phyloP scores from a whole-genome alignment of 2,113 vertebrate genomes.

The Lucifuga dentata region DNA sequence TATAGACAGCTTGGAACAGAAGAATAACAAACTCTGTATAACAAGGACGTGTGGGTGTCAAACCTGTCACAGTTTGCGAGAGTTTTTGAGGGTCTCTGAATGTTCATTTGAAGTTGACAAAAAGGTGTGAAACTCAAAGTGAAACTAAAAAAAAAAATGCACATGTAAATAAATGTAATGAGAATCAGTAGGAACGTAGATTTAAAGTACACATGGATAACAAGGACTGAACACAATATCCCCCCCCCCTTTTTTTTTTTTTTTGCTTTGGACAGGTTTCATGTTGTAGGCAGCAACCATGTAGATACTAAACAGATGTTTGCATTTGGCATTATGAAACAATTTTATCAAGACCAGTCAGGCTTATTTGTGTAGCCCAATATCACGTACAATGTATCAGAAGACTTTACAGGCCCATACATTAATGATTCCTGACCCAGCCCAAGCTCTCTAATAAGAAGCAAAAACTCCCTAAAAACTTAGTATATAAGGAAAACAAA shows the following conservation, averaged over 20 bases:
- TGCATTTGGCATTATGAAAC: slow-evolving; percentile 29
- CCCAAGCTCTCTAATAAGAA: no score
- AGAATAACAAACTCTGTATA: no score
- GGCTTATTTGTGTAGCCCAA: no score
- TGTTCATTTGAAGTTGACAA: not conserved
- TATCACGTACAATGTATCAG: no score
- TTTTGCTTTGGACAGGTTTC: slow-evolving; percentile 2
- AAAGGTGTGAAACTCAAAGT: not conserved
- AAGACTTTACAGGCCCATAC: no score
- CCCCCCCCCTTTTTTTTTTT: no score
- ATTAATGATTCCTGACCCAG: no score
- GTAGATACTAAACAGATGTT: not conserved
- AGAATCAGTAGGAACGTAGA: not conserved
- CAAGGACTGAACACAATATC: not conserved
- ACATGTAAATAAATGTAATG: not conserved
- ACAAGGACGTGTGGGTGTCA: not conserved
- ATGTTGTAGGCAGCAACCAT: slow-evolving; percentile 4
- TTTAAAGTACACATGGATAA: not conserved
- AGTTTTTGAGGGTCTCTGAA: no score
- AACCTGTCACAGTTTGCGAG: not conserved
- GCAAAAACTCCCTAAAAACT: no score
- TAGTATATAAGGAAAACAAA: no score
- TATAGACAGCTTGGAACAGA: not conserved
- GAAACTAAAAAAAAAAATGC: no score
- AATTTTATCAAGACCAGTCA: slow-evolving; percentile 13